Base-by-base conservation (phyloP, 2,797 vertebrate species). In the Pelodytes ibericus region DNA sequence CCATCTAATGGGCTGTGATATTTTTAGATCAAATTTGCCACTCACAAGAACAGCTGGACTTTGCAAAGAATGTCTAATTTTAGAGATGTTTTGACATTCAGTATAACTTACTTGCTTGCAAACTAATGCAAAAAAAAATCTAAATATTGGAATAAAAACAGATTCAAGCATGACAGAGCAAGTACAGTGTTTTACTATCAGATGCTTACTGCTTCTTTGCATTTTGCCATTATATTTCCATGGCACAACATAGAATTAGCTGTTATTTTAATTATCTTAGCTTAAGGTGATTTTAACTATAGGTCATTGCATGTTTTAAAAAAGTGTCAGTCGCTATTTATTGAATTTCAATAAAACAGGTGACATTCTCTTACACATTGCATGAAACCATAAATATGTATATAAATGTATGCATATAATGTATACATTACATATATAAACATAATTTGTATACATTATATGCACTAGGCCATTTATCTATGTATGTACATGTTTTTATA, bases 1-100 rank as follows among this genome's bases (percentile, higher is more conserved):
- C 39, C 41, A 60, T 66, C 36, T 66, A 66, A 72, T 72, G 69
- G 53, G 29, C 22, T 66, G 29, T 59, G 61, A 60, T 77, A 77
- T 77, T 77, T 72, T 77, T 77, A 77, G 75, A 66, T 72, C 49
- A 72, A 27, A 58, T 72, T 77, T 72, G 75, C 51, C 49, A 66
- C 62, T 75, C 57, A 62, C 29, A 59, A 51, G 53, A 72, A 65
- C 75, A 77, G 75, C 69, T 72, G 75, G 75, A 72, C 69, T 24
- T 77, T 64, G 33, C 27, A 77, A 66, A 59, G 22, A 39, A 77
- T 65, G 60, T 72, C 68, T 67, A 67, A 72, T 72, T 72, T 77
- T 77, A 77, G 74, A 26, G 67, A 63, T 62, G 20, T 71, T 66
- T 66, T 66, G 61, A 72, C 69, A 70, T 57, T 26, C 59, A 58